Conservation (phyloP, 2,113 vertebrate species). For the Atrichornis clamosus region DNA sequence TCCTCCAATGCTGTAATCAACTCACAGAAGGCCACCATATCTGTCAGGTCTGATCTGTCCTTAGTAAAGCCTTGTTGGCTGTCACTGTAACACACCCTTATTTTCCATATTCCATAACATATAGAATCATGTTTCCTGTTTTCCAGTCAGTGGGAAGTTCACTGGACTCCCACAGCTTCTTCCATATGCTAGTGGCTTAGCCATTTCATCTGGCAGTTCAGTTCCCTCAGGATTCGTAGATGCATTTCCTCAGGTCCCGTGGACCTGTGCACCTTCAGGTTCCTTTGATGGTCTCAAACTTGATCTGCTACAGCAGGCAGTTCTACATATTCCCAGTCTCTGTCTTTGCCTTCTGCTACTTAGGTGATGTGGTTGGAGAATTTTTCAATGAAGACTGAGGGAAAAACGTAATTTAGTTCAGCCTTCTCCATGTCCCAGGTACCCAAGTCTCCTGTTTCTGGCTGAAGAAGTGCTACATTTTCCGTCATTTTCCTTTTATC, state of each 20-base stretch:
- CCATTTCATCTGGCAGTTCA: neutral
- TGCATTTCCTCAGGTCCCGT: accelerated
- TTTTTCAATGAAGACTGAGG: neutral
- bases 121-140: neutral
- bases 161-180: neutral
- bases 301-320: neutral
- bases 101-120: neutral
- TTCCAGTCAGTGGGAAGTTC: neutral
- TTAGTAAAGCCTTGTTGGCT: neutral
- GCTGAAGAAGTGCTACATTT: neutral
- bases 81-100: neutral
- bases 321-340: neutral
- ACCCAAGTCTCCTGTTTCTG: neutral
- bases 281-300: neutral
- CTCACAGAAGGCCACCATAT: neutral
- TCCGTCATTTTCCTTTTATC: neutral
- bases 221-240: neutral
- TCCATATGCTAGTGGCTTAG: neutral
- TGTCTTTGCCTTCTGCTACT: neutral
- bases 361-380: neutral
- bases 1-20: neutral
- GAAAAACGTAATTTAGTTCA: neutral
- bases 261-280: no score
- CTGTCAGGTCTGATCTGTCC: neutral
- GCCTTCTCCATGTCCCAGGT: neutral